A percentile compares a stretch with the other conserved stretches of the same genome.
phyloP scores from a whole-genome alignment of 2,113 vertebrate species.

The Thalassarche chlororhynchos region DNA sequence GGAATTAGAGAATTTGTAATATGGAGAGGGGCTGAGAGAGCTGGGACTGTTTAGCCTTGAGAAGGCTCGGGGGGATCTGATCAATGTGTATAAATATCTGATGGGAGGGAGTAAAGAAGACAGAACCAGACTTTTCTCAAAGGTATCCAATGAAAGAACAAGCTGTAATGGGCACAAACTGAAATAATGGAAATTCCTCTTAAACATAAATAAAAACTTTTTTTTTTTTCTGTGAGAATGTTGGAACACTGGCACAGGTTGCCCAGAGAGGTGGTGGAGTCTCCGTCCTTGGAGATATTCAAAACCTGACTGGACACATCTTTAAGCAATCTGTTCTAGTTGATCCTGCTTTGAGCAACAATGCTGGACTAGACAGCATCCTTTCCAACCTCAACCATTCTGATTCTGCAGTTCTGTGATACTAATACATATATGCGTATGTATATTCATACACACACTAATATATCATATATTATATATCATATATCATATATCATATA shows the following conservation, averaged over 20 bases:
- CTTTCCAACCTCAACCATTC: neutral
- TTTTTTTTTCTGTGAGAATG: neutral
- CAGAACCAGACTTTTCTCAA: neutral
- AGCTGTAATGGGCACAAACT: neutral
- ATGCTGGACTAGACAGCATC: neutral
- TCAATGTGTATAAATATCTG: neutral
- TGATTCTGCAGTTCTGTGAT: neutral
- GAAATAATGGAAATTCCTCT: neutral
- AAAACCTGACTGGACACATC: neutral
- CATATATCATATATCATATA: neutral
- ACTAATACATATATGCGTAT: neutral
- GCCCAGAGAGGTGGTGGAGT: neutral
- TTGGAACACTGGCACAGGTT: neutral
- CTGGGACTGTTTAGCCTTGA: neutral
- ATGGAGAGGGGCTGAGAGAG: neutral
- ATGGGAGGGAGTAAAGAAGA: neutral
- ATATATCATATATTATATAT: too few species aligned
- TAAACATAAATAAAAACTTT: neutral
- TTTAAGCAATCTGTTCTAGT: neutral
- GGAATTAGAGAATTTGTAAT: neutral
- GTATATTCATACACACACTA: neutral
- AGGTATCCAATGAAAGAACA: neutral
- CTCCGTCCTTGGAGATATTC: neutral
- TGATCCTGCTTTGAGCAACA: neutral
- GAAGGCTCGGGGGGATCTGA: neutral